These are phyloP conservation scores for Echinarachnius parma DNA, from an alignment of 53 echinoderm and acorn worm species.

Conservation along the genomic window DNA sequence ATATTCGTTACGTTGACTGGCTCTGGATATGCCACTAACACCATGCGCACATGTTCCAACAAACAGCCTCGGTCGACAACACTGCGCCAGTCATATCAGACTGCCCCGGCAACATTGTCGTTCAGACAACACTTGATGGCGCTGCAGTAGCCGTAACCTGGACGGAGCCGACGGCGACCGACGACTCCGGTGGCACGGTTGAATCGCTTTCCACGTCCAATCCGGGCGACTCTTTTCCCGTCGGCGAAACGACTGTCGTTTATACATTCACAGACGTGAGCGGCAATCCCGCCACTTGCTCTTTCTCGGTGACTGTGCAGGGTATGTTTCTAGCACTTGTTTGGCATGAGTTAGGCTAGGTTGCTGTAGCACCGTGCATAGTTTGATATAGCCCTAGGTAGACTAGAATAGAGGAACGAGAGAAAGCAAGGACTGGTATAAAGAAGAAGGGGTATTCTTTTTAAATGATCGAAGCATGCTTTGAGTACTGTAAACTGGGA, in stretches of 20 bases:
- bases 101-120: slow-evolving; percentile 45
- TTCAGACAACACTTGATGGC: slow-evolving; percentile 15
- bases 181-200: slow-evolving; percentile 14
- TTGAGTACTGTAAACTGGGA: no score
- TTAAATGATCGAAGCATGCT: no score
- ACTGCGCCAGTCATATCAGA: slow-evolving; percentile 49
- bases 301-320: neutral
- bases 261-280: slow-evolving; percentile 16
- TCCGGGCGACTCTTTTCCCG: slow-evolving; percentile 10
- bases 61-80: slow-evolving; percentile 47
- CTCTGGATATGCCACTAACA: neutral
- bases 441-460: no score
- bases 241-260: neutral
- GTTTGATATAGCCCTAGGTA: no score
- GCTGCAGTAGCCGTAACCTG: slow-evolving; percentile 15
- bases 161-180: slow-evolving; percentile 24
- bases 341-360: no score
- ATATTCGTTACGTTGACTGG: neutral
- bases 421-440: no score
- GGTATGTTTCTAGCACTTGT: slow-evolving; percentile 9
- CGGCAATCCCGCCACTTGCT: slow-evolving; percentile 4
- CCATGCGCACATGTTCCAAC: neutral
- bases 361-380: no score
- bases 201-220: neutral
- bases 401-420: no score